A percentile compares a stretch with the other conserved stretches of the same genome.
Conservation (phyloP, 2,797 vertebrate genomes). For the Toxotes lorentzi region DNA sequence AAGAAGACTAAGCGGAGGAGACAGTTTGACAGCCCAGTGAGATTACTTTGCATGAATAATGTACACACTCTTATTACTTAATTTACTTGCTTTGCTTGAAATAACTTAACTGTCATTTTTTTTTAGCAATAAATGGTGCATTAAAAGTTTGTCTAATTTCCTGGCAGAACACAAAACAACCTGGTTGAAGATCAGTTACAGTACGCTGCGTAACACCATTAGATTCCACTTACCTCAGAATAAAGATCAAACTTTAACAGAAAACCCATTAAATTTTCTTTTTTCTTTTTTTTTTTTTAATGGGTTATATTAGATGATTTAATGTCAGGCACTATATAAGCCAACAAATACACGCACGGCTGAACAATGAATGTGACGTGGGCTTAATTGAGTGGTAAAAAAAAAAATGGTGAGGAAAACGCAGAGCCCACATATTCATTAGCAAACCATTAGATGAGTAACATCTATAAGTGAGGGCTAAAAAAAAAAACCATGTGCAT, state of each 20-base stretch:
- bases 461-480: background rate
- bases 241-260: background rate
- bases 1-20: background rate
- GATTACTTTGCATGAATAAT: slow-evolving; percentile 9
- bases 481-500: background rate
- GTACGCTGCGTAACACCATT: background rate
- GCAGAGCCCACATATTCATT: slow-evolving; percentile 27
- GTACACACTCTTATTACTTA: background rate
- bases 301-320: background rate
- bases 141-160: background rate
- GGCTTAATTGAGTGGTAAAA: slow-evolving; percentile 21
- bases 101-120: background rate
- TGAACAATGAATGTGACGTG: slow-evolving; percentile 21
- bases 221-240: slow-evolving; percentile 5
- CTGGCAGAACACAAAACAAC: background rate
- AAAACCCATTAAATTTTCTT: background rate
- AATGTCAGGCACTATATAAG: background rate
- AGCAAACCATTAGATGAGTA: slow-evolving; percentile 37
- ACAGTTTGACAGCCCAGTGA: background rate
- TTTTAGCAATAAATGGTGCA: background rate
- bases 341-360: background rate
- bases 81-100: background rate
- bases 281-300: too few relatives aligned
- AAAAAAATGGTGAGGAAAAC: slow-evolving; percentile 18
- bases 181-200: background rate